Conservation (phyloP, 2,888 invertebrate genomes). For the Microplitis manilae region DNA sequence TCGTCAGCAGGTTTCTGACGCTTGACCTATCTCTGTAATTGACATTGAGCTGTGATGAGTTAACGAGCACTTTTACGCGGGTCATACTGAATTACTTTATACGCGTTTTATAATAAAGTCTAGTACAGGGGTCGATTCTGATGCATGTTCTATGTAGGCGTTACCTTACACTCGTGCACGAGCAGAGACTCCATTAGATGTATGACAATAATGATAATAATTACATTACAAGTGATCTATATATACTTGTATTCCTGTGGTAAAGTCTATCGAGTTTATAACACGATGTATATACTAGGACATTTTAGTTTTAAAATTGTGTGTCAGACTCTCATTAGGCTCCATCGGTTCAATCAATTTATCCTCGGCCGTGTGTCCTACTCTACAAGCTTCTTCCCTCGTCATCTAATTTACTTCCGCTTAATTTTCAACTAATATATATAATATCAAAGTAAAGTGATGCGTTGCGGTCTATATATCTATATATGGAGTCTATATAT, state of each 20-base stretch:
- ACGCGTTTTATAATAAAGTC: slow-evolving; percentile 1
- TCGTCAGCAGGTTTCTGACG: slow-evolving; percentile 19
- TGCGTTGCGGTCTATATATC: background rate
- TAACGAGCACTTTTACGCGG: slow-evolving; percentile 46
- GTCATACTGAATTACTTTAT: slow-evolving; percentile 39
- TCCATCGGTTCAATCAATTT: slow-evolving; percentile 64
- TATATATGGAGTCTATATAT: too few relatives aligned
- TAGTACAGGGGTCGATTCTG: slow-evolving; percentile 23
- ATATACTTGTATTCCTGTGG: slow-evolving; percentile 12
- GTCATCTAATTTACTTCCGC: background rate
- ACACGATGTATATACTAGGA: too few relatives aligned
- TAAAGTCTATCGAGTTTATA: slow-evolving; percentile 3
- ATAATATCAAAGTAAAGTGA: background rate
- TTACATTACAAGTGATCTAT: slow-evolving; percentile 22
- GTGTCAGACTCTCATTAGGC: slow-evolving; percentile 64
- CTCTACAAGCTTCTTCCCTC: slow-evolving; percentile 13
- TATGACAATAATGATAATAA: background rate
- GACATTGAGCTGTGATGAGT: slow-evolving; percentile 51
- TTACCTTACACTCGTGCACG: background rate
- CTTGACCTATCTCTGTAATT: slow-evolving; percentile 47
- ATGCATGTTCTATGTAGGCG: slow-evolving; percentile 15
- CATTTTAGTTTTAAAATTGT: slow-evolving; percentile 30
- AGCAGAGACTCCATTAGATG: background rate
- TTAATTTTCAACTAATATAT: slow-evolving; percentile 14
- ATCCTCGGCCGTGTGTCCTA: slow-evolving; percentile 42